Base-by-base conservation (phyloP, 2,888 invertebrate genomes). In the Aphidoletes aphidimyza region DNA sequence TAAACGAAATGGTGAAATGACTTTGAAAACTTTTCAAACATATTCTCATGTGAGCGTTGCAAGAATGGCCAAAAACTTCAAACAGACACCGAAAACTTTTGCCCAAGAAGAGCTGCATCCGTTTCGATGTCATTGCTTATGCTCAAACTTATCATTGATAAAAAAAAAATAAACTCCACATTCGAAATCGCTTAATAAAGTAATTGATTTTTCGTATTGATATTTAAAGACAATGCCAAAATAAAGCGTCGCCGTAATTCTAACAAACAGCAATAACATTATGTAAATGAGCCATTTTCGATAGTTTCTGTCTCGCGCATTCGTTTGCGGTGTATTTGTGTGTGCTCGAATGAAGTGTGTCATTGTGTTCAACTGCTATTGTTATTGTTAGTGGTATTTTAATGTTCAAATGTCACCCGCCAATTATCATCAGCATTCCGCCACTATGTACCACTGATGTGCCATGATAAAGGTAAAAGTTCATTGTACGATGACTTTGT, bases 391-490 rank as follows among this genome's bases (percentile, higher is more conserved):
- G n/a, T n/a, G n/a, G n/a, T n/a, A n/a, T n/a, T n/a, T n/a, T n/a
- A n/a, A 69, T 30, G 34, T 69, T 69, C 30, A 69, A 69, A 69
- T 69, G 69, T 69, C 30, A 69, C 69, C 69, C 54, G 22, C 54
- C 54, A 54, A 54, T 54, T 54, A 69, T 69, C 14, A 69, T 30
- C 69, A 69, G 11, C 69, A 54, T 69, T 14, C 69, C 30, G 0
- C 30, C 30, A 22, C 30, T 69, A 69, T 30, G 69, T n/a, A n/a
- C n/a, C 34, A 30, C 2, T 81, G 37, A 37, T 81, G 81, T 36
- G 81, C n/a, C 36, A 81, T 81, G 81, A 37, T n/a, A 81, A 81
- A 81, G 81, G 81, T 81, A 37, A 81, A 78, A 81, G 81, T 81
- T 81, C 81, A 81, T 81, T n/a, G 81, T 22, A 81, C 81, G 37